Percentiles rank a stretch among this genome's conserved stretches.
Evolutionary conservation across 2,888 invertebrate genomes (phyloP).

Genomic region (Pyrrhia umbra): DNA sequence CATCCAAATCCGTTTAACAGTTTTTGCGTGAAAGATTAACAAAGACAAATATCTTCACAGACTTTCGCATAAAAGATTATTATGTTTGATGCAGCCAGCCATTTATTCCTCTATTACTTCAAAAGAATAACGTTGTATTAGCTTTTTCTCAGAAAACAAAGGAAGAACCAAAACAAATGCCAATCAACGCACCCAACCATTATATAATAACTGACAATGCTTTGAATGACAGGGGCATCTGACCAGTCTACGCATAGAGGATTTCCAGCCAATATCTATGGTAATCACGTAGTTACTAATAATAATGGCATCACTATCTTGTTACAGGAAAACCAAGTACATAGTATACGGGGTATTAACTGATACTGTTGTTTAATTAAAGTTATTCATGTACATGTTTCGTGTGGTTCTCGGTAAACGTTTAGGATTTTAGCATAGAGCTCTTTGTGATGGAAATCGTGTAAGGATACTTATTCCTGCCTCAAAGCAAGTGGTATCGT

Average conservation of each 20-base stretch:
- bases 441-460: not conserved
- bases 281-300: conserved; percentile 31
- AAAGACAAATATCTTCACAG: too few species aligned
- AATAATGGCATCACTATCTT: not conserved
- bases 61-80: too few species aligned
- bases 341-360: not conserved
- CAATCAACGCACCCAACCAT: conserved; percentile 8
- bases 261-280: conserved; percentile 37
- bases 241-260: not conserved
- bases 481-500: not conserved
- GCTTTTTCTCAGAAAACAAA: too few species aligned
- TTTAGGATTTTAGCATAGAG: not conserved
- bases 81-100: too few species aligned
- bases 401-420: not conserved
- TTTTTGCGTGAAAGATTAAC: too few species aligned
- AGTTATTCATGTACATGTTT: not conserved
- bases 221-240: conserved; percentile 4
- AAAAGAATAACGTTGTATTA: too few species aligned
- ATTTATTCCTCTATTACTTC: too few species aligned
- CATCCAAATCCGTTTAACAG: too few species aligned
- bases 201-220: not conserved
- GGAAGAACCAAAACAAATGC: conserved; percentile 9
- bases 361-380: conserved; percentile 13
- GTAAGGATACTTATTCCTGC: not conserved
- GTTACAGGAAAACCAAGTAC: conserved; percentile 2